Conservation (phyloP, 2,888 invertebrate species). For the Hypselothyrea guttata region DNA sequence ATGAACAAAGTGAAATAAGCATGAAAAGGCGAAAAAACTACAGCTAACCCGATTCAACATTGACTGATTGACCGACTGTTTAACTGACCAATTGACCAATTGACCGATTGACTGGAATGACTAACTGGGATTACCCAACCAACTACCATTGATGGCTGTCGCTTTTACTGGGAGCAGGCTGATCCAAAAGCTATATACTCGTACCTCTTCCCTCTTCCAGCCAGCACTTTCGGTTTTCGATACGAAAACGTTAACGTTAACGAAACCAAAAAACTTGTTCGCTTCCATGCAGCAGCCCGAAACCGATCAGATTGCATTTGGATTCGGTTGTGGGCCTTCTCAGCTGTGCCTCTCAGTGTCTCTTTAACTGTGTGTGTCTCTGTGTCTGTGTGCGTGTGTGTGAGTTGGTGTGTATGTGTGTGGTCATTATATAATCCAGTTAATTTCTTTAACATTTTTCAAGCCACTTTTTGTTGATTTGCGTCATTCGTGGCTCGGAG, state of each 20-base stretch:
- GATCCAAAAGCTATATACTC: conserved; percentile 69
- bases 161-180: conserved; percentile 22
- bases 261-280: conserved; percentile 66
- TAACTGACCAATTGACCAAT: conserved; percentile 27
- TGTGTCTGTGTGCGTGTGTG: conserved; percentile 5
- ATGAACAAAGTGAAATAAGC: conserved; percentile 52
- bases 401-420: conserved; percentile 27
- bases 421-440: conserved; percentile 74
- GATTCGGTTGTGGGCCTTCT: conserved; percentile 31
- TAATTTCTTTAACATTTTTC: conserved; percentile 74
- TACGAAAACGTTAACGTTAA: conserved; percentile 14
- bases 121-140: conserved; percentile 59
- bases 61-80: conserved; percentile 50
- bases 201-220: conserved; percentile 29
- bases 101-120: conserved; percentile 30
- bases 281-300: conserved; percentile 48
- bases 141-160: conserved; percentile 66
- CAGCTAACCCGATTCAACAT: conserved; percentile 5
- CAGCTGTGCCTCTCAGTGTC: conserved; percentile 24
- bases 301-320: conserved; percentile 73
- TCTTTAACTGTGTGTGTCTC: too few relatives aligned
- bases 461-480: conserved; percentile 51
- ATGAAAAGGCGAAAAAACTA: conserved; percentile 50
- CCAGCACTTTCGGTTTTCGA: conserved; percentile 65
- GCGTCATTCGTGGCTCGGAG: conserved; percentile 68